Conservation (phyloP, 2,797 vertebrate genomes). For the Periophthalmus magnuspinnatus region DNA sequence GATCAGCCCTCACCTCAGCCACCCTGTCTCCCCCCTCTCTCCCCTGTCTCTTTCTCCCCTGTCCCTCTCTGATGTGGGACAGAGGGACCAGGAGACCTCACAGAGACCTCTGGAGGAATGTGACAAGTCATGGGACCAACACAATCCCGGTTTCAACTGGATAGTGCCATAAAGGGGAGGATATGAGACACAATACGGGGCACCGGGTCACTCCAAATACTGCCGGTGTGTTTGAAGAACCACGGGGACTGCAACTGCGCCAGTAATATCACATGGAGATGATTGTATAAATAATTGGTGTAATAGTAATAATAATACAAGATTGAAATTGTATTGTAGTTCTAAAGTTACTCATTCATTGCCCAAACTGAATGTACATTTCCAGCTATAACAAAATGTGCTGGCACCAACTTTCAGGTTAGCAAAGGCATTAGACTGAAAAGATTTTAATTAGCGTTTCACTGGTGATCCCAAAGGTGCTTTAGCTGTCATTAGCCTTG, state of each 20-base stretch:
- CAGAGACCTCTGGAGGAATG: constrained; percentile 64
- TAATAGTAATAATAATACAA: background rate
- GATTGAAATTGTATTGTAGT: background rate
- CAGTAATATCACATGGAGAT: background rate
- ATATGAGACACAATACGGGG: constrained; percentile 66
- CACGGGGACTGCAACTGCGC: constrained; percentile 16
- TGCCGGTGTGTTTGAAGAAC: constrained; percentile 63
- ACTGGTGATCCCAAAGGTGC: too few relatives aligned
- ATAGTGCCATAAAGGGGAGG: constrained; percentile 55
- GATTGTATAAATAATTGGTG: background rate
- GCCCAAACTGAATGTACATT: too few relatives aligned
- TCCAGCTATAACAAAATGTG: too few relatives aligned
- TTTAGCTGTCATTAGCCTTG: too few relatives aligned
- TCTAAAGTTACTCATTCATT: background rate
- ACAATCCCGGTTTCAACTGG: constrained; percentile 27
- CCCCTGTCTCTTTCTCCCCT: background rate
- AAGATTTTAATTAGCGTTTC: too few relatives aligned
- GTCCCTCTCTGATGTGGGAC: constrained; percentile 61
- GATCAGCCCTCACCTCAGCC: constrained; percentile 66
- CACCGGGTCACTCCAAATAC: constrained; percentile 60
- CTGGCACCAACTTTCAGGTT: too few relatives aligned
- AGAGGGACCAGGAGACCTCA: constrained; percentile 51
- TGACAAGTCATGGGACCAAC: constrained; percentile 63
- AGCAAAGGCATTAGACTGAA: too few relatives aligned
- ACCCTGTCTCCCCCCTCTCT: constrained; percentile 38